Percentiles rank a stretch among this genome's conserved stretches.
Conservation (phyloP, 2,113 vertebrate genomes). For the Chelonoidis abingdonii region DNA sequence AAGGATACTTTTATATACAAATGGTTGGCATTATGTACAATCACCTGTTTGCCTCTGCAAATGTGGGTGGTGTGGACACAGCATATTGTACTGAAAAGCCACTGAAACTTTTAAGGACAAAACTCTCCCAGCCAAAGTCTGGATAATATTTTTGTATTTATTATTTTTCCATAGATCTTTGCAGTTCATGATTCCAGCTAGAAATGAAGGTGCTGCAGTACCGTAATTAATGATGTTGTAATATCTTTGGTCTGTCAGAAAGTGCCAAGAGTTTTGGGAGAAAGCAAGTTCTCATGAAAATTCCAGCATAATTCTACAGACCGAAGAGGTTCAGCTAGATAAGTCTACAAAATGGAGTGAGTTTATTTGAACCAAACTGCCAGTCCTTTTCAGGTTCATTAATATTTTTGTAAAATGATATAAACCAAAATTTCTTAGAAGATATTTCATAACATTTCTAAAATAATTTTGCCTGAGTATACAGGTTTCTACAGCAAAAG, state of each 20-base stretch:
- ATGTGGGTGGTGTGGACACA: not conserved
- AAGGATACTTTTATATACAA: too few relatives aligned
- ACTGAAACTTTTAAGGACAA: not conserved
- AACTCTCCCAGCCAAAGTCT: not conserved
- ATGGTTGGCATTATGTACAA: too few relatives aligned
- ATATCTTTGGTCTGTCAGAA: not conserved
- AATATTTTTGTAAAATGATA: not conserved
- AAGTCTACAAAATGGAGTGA: not conserved
- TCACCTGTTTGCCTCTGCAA: too few relatives aligned
- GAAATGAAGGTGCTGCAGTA: not conserved
- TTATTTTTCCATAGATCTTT: not conserved
- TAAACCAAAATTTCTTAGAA: not conserved
- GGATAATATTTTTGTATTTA: not conserved
- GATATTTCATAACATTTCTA: not conserved
- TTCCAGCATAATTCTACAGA: not conserved
- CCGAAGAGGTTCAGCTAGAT: not conserved
- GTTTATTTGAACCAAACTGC: not conserved
- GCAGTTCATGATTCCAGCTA: not conserved
- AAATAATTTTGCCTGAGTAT: not conserved
- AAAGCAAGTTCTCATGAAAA: not conserved
- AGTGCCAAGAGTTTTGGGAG: not conserved
- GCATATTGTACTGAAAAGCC: not conserved
- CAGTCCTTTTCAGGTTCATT: not conserved
- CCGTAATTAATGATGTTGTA: not conserved
- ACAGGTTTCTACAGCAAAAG: not conserved